Base-by-base conservation (phyloP, 2,888 invertebrate species). In the Mechanitis messenoides region DNA sequence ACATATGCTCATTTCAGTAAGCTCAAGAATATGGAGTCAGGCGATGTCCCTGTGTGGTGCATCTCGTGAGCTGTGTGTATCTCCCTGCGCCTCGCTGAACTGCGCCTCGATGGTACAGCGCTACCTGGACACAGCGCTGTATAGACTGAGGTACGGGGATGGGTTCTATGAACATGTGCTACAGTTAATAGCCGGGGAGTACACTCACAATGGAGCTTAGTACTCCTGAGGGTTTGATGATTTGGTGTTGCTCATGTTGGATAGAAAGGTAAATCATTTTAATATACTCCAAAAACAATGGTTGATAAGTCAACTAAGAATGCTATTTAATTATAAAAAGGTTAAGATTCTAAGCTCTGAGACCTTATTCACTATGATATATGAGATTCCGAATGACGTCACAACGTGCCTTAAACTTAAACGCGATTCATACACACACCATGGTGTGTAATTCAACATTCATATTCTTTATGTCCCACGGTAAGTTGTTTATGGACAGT, bases 1-100 rank as follows among this genome's bases (percentile, higher is more conserved):
- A 1, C 35, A 35, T 55, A 53, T 47, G 20, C 35, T 56, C 55
- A 56, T 70, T 66, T 9, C 79, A 84, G 91, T 90, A 78, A 77
- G 79, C 77, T 91, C 92, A 68, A 92, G 92, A 0, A 92, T 94
- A 68, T 94, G 94, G 94, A 91, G 91, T n/a, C 91, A 91, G 46
- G 92, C 92, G 5, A 78, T 92, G n/a, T 77, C 90, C 12, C 80
- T 93, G 33, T 93, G 94, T 74, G 87, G 91, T 64, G 92, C 87
- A 69, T 74, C 86, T 0, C 80, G 86, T 3, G 83, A 81, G 3
- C 64, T 84, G 45, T 83, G 88, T 71, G n/a, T 45, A 71, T 1
- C 54, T 72, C 28, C 72, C 11, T 45, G 71, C 2, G 55, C 67
- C 9, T 58, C 53, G 55, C n/a, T 33, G 28, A 45, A 61, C 54